Base-by-base conservation (phyloP, 2,797 vertebrate genomes). In the Eulemur coronatus region DNA sequence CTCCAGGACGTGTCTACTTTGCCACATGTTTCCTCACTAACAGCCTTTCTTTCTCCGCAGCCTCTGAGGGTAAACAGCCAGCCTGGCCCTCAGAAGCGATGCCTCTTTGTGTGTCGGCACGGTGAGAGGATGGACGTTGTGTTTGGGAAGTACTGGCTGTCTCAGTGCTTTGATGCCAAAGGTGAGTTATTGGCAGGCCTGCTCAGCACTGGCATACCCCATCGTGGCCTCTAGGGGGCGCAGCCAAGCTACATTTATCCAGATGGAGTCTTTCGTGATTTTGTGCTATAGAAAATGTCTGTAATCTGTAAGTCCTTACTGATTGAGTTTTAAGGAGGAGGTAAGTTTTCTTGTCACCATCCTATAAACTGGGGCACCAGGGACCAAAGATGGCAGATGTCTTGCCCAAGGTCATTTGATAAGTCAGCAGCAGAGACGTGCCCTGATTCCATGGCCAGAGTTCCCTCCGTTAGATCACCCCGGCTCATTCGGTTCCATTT, bases 61-160 rank as follows among this genome's bases (percentile, higher is more conserved):
- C 98, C 99, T 33, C 98, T 99, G 85, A 98, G 99, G 97, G 98
- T 99, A 2, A 98, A 97, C 93, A 98, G 98, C 97, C 99, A 99
- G 92, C 97, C 99, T 0, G 99, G 99, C 17, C 96, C 99, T 46
- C 99, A 99, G 84, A 99, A 99, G 97, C 99, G 99, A 98, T 99
- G 99, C 89, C 98, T 99, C 95, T 99, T 99, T 70, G 99, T 99
- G 76, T 99, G 99, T 98, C 99, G 99, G 84, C 99, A 99, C 0
- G 99, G 99, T 0, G 99, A 99, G 97, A 99, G 99, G 98, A 99
- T 99, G 99, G 99, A 99, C 1, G 99, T 99, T 2, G 99, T 99
- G 35, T 99, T 99, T 96, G 99, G 99, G 84, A 99, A 99, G 98
- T 99, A 99, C 98, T 99, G 99, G 99, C 97, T 99, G 30, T 99